Evolutionary conservation across 2,888 invertebrate species (phyloP), one percentile per base, ranked within the genome.

Genomic region (Lacanobia wlatinum): DNA sequence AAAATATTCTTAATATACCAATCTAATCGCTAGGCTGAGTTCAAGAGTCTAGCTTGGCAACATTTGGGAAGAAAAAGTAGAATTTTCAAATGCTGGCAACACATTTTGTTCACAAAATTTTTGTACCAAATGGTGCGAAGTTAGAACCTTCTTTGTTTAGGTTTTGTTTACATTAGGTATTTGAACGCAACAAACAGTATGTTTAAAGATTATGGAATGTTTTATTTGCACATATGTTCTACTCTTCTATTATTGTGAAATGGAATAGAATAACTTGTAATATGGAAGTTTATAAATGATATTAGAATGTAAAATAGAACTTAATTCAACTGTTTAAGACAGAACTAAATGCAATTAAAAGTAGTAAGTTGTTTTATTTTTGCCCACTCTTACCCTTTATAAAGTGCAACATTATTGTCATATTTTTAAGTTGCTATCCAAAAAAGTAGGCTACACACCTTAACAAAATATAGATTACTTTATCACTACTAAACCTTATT

Each of bases 1-100:
- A 89, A 82, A 78, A 76, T 84, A 84, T 79, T 84, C 85, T 87
- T 85, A 84, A 74, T 87, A 89, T 88, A 90, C 40, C 89, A 90
- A 91, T 87, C 86, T 87, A 90, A 90, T 88, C 88, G 87, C 78
- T 87, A 81, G 87, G 85, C 78, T 80, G 73, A 73, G 52, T 63
- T 72, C 64, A 72, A 68, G 70, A 50, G 62, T 70, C 34, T 60
- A 81, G 56, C 38, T 59, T 65, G 60, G 84, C 70, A 76, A 71
- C 64, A 83, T 75, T 58, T 1, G 23, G 16, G 40, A 21, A 56
- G 34, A n/a, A 48, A 59, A 14, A 14, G 3, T 28, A 48, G 18
- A 1, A 18, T 50, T 80, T 63, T 63, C 12, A 48, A 28, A 63
- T 75, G 53, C 53, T 74, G 58, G 56, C 46, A 53, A 50, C 28